Base-by-base conservation (phyloP, 2,113 vertebrate genomes). In the Syrmaticus mikado region DNA sequence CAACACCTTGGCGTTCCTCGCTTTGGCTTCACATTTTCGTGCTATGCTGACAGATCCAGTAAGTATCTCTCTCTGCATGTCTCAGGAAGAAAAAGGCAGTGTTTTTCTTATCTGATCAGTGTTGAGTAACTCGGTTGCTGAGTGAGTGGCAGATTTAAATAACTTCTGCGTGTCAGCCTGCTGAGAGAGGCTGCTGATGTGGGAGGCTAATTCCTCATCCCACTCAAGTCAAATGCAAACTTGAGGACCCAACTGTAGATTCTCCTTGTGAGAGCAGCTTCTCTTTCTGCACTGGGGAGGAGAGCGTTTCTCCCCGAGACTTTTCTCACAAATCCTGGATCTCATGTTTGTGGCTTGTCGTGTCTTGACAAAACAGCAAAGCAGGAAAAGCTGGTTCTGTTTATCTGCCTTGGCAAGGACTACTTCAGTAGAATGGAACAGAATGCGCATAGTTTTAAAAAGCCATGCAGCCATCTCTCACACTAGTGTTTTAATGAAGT, bases 1-100 rank as follows among this genome's bases (percentile, higher is more conserved):
- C 98, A 99, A 98, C 95, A 93, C 97, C 68, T 98, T 99, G 92
- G 99, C 98, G 82, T 99, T 99, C 97, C 97, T 99, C 55, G 99
- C 99, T 82, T 97, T 99, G 92, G 98, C 99, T 20, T 99, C 99
- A 6, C 99, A 99, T 93, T 98, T 98, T 95, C 98, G 97, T 94
- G 99, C 99, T 68, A 99, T 99, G 99, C 98, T 99, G 97, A 99
- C 99, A 62, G 99, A 99, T 97, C 99, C 99, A 86, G 99, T 99
- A 97, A 98, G 99, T 98, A 97, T 91, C 61, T 94, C 52, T 72
- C 76, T 85, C 19, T 50, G 48, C 73, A 40, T n/a, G 71, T 89
- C 89, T 94, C 3, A 0, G 62, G 52, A 90, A 90, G 89, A 90
- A 92, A 36, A 28, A 62, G 67, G 64, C 13, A 0, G 38, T 87